These are phyloP conservation scores for Liposcelis brunnea DNA, from an alignment of 2,888 invertebrate species.

Conservation along the genomic window DNA sequence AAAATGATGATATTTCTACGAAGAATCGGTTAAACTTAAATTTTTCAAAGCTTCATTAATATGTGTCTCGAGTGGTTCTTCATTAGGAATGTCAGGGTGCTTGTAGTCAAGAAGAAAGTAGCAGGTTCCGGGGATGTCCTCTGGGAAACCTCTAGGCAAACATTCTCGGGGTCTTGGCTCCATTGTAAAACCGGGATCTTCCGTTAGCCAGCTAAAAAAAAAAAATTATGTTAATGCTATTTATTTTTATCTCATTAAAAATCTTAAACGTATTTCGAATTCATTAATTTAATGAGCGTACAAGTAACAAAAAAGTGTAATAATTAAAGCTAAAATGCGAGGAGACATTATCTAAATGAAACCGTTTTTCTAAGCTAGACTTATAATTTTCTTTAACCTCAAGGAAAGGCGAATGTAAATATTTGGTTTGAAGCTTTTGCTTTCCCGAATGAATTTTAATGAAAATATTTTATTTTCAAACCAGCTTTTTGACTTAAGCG, in stretches of 20 bases:
- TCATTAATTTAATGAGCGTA: no score
- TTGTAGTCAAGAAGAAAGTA: constrained; percentile 68
- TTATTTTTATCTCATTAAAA: no score
- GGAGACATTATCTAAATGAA: background rate
- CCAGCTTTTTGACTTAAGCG: no score
- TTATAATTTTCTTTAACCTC: constrained; percentile 9
- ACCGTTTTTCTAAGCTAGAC: constrained; percentile 1
- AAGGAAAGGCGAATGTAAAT: constrained; percentile 15
- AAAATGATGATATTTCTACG: background rate
- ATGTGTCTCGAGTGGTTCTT: constrained; percentile 44
- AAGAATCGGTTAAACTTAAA: background rate
- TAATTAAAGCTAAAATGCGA: no score
- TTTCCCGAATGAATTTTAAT: constrained; percentile 2
- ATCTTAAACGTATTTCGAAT: no score
- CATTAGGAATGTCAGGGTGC: constrained; percentile 45
- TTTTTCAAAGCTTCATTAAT: constrained; percentile 37
- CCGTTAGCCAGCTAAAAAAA: constrained; percentile 48
- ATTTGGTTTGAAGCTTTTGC: constrained; percentile 8
- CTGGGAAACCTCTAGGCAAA: constrained; percentile 71
- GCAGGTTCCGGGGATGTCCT: constrained; percentile 61
- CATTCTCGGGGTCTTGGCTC: constrained; percentile 56
- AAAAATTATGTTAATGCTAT: no score
- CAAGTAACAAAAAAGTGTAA: no score
- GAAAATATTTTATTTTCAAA: constrained; percentile 1
- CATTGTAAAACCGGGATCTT: constrained; percentile 58